Evolutionary conservation across 2,888 invertebrate species (phyloP).

Genomic region (Drosophila tripunctata): DNA sequence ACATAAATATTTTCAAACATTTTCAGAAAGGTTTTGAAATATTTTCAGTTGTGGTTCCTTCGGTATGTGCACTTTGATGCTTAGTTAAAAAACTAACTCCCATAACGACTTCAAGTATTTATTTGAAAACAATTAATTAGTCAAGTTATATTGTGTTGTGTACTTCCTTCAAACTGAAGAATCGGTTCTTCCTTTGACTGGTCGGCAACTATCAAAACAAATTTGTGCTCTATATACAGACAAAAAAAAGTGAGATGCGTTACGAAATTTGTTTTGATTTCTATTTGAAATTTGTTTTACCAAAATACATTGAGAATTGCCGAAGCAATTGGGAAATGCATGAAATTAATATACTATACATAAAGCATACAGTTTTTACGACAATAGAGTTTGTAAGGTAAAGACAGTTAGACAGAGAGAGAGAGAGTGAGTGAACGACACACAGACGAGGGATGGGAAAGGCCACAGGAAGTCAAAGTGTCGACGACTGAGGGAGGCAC

Average conservation of each 20-base stretch:
- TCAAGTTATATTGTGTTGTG: background rate
- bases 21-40: background rate
- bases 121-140: constrained; percentile 26
- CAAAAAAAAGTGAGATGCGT: constrained; percentile 55
- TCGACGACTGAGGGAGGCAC: constrained; percentile 29
- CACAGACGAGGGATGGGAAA: constrained; percentile 41
- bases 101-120: background rate
- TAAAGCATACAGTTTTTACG: background rate
- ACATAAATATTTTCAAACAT: no score
- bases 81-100: background rate
- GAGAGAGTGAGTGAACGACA: background rate
- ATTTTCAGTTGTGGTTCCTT: background rate
- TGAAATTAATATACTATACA: constrained; percentile 53
- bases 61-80: background rate
- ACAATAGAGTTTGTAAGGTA: constrained; percentile 4
- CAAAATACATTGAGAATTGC: constrained; percentile 29
- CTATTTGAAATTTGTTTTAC: constrained; percentile 62
- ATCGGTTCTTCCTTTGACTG: constrained; percentile 1
- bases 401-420: constrained; percentile 9
- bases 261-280: constrained; percentile 73
- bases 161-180: background rate
- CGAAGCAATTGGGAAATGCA: constrained; percentile 45
- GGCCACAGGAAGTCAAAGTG: constrained; percentile 79
- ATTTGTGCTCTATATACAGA: constrained; percentile 38
- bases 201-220: constrained; percentile 66